Evolutionary conservation across 2,797 vertebrate species (phyloP), one percentile per base, ranked within the genome.

Genomic region (Danio tinwini): DNA sequence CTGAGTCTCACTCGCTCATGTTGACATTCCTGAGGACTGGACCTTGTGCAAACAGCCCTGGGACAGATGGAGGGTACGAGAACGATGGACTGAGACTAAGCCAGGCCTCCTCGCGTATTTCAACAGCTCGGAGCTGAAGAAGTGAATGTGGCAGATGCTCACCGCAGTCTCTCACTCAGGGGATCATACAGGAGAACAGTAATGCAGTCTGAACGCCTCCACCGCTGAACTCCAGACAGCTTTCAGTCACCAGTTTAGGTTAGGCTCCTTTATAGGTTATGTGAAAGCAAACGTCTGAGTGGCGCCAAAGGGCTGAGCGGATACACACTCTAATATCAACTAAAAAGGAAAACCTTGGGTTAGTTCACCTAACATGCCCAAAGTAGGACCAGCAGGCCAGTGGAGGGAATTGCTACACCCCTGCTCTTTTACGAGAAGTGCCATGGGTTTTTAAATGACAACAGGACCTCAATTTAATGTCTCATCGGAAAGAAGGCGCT

Each of bases 21-120:
- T 94, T 94, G 93, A 93, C 93, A 93, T 94, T 94, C 93, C 92
- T 91, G 88, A 88, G 87, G 91, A 90, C 89, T 88, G 74, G 90
- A 87, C 88, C 92, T 90, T 93, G 86, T 88, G 88, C 92, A 94
- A 93, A 93, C 90, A 92, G 88, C 89, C 37, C 29, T 42, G 21
- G 29, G 63, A 77, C 71, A 85, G 84, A 59, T 73, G 80, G 47
- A 50, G 76, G 58, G 17, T 50, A 63, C 45, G 16, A 37, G 10
- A 19, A 42, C 40, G 47, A 52, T 42, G 13, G 29, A 21, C 19
- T 10, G 73, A 75, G 73, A 19, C 14, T 40, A 21, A 59, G 55
- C 19, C 69, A 8, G 42, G 53, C 55, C 75, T 69, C 52, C 21
- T 68, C 55, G 3, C 5, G 17, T 47, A 61, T 42, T 50, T 78